Conservation (phyloP, 2,888 invertebrate species). For the Meiosimyza platycephala region DNA sequence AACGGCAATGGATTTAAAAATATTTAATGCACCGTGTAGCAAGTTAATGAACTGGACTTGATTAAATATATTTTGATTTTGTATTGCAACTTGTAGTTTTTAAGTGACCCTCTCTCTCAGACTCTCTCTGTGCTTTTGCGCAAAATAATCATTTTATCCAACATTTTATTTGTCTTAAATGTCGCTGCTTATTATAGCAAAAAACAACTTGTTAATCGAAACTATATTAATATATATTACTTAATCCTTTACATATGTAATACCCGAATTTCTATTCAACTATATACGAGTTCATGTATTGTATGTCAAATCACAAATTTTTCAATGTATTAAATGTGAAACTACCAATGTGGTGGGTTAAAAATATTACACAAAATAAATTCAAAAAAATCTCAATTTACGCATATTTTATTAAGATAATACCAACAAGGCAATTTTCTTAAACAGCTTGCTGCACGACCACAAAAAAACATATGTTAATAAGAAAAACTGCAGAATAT, state of each 20-base stretch:
- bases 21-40: background rate
- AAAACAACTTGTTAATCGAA: background rate
- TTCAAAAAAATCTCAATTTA: too few species aligned
- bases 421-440: background rate
- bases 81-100: background rate
- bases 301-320: too few species aligned
- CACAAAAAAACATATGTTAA: background rate
- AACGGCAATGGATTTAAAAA: slow-evolving; percentile 18
- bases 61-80: background rate
- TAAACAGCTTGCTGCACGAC: background rate
- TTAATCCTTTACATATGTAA: too few species aligned
- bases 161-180: background rate
- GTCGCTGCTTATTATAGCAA: too few species aligned
- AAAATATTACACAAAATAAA: too few species aligned
- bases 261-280: too few species aligned
- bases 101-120: background rate
- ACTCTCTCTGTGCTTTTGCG: background rate
- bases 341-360: too few species aligned
- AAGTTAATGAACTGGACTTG: background rate
- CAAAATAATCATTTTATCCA: background rate
- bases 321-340: too few species aligned
- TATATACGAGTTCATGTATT: too few species aligned
- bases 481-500: too few species aligned
- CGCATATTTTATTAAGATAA: too few species aligned
- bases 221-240: background rate